Evolutionary conservation across 2,888 invertebrate species (phyloP).

Genomic region (Heteromurus nitidus): DNA sequence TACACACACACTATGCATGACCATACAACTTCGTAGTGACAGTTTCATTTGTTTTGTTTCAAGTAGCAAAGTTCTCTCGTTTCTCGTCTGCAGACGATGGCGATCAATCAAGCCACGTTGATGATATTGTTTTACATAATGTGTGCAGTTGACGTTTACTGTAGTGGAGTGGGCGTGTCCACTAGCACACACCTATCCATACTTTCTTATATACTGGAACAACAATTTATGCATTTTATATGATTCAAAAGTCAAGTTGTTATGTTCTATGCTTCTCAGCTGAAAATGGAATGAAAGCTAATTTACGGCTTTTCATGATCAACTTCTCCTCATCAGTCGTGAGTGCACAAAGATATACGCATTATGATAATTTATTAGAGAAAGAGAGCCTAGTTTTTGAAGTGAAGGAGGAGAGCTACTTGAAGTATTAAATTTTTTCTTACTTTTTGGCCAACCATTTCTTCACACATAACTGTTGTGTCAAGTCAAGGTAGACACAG

Average conservation of each 20-base stretch:
- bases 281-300: too few relatives aligned
- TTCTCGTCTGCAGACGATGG: too few relatives aligned
- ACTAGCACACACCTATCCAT: not conserved
- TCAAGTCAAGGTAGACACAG: too few relatives aligned
- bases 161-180: conserved; percentile 58
- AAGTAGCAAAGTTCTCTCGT: conserved; percentile 41
- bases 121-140: conserved; percentile 32
- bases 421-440: too few relatives aligned
- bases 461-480: conserved; percentile 11
- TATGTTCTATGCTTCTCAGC: too few relatives aligned
- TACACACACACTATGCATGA: too few relatives aligned
- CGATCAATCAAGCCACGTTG: conserved; percentile 57
- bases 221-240: too few relatives aligned
- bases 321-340: not conserved
- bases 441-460: too few relatives aligned
- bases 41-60: conserved; percentile 58
- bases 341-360: not conserved
- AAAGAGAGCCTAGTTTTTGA: not conserved
- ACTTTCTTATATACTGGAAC: too few relatives aligned
- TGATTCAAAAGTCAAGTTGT: too few relatives aligned
- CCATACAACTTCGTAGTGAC: conserved; percentile 36
- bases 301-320: too few relatives aligned
- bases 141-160: conserved; percentile 48
- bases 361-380: not conserved
- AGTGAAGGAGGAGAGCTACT: not conserved